Base-by-base conservation (phyloP, 30 jellyfish, hydroid and myxozoan species). In the Aurelia aurita region DNA sequence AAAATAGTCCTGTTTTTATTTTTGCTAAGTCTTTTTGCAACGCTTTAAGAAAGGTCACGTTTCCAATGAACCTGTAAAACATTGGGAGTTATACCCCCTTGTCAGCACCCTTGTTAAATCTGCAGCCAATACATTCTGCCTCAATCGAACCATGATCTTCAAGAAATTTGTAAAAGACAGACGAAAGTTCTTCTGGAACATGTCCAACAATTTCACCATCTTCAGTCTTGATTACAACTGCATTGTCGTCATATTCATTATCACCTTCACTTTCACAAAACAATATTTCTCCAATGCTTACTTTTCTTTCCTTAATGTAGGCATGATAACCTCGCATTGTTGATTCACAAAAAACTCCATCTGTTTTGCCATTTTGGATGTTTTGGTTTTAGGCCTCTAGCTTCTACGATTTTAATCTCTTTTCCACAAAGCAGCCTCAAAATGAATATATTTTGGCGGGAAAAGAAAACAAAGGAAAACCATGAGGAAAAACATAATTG, bases 261-360 rank as follows among this genome's bases (percentile, higher is more conserved):
- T 65, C 77, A 65, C 61, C 77, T 65, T 65, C 15, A 15, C n/a
- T 58, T 58, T 65, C 77, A 70, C 68, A 29, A 45, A 19, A 34
- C 35, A 70, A 14, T 15, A 70, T 70, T 23, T 70, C 68, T 70
- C 82, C 82, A 70, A 70, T 70, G 25, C 43, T 22, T 29, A 70
- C 82, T 70, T 34, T 34, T 46, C 19, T 70, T 44, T 70, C 82
- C n/a, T 70, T 70, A 26, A 65, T 65, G 77, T 70, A 44, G 82
- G 69, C 82, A 70, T 75, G 62, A 75, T 75, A 75, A 35, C 87
- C 87, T 53, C 79, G 76, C 72, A 75, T 60, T 35, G 46, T 75
- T 19, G 87, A 75, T 58, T 59, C 87, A 32, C 74, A 75, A 35
- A 75, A 57, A 75, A 75, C 78, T 75, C 59, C n/a, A 54, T 35